phyloP scores from a whole-genome alignment of 1,140 invertebrate species.

The Drosophila mojavensis region DNA sequence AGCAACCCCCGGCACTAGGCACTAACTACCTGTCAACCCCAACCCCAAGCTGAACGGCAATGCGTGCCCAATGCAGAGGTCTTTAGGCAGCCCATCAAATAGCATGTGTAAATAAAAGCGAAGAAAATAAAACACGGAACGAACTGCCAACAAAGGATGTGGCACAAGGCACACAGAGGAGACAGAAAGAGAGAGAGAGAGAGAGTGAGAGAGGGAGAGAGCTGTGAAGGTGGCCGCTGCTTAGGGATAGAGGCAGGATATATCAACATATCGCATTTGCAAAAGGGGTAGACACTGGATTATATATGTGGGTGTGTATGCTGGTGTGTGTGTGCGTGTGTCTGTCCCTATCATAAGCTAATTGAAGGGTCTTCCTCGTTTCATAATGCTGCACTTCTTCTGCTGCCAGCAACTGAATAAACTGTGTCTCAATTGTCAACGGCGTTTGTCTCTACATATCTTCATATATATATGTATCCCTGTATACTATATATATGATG shows the following conservation, averaged over 20 bases:
- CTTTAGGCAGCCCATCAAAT: slow-evolving; percentile 61
- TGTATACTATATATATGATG: neutral
- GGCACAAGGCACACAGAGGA: slow-evolving; percentile 10
- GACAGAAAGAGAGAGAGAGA: too few species aligned
- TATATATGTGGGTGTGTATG: slow-evolving; percentile 4
- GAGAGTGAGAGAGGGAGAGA: too few species aligned
- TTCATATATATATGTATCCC: slow-evolving; percentile 1
- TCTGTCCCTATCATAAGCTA: slow-evolving; percentile 46
- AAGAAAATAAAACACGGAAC: slow-evolving; percentile 41
- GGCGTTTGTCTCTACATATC: slow-evolving; percentile 1
- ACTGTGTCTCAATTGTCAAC: slow-evolving; percentile 33
- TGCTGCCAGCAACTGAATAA: slow-evolving; percentile 43
- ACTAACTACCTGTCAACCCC: slow-evolving; percentile 24
- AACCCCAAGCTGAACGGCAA: slow-evolving; percentile 21
- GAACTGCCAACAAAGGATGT: slow-evolving; percentile 42
- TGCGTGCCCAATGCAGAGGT: slow-evolving; percentile 26
- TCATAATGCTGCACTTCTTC: slow-evolving; percentile 15
- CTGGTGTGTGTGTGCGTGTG: slow-evolving; percentile 16
- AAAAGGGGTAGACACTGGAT: slow-evolving; percentile 40
- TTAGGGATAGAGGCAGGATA: neutral
- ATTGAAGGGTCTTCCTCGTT: slow-evolving; percentile 52
- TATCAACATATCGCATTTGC: slow-evolving; percentile 39
- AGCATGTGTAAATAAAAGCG: slow-evolving; percentile 64
- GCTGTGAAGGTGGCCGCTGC: neutral
- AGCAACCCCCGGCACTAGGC: slow-evolving; percentile 27